A percentile compares a stretch with the other conserved stretches of the same genome.
Evolutionary conservation across 2,888 invertebrate species (phyloP).

Genomic region (Anodontia alba): DNA sequence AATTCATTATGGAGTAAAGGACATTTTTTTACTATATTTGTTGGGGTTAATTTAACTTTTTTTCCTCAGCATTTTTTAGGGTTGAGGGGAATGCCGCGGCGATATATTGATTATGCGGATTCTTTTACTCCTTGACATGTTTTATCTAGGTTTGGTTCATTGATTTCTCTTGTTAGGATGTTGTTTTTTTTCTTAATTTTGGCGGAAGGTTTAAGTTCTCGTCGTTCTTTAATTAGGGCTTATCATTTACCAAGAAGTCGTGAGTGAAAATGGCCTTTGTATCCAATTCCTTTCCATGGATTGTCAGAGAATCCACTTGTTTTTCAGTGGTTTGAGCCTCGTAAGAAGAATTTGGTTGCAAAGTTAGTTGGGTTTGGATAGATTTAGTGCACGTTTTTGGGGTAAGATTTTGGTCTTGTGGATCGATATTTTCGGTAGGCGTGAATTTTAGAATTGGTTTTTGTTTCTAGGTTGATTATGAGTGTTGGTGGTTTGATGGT

Average conservation of each 20-base stretch:
- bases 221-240: conserved; percentile 14
- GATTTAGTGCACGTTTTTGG: too few species aligned
- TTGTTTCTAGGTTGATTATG: background rate
- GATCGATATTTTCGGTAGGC: too few species aligned
- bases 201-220: conserved; percentile 18
- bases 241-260: background rate
- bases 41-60: conserved; percentile 92
- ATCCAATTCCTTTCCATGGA: conserved; percentile 23
- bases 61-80: conserved; percentile 93
- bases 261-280: background rate
- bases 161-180: conserved; percentile 20
- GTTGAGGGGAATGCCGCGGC: conserved; percentile 90
- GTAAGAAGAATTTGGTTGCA: too few species aligned
- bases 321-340: background rate
- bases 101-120: conserved; percentile 91
- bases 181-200: conserved; percentile 35
- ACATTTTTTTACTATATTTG: conserved; percentile 90
- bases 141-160: conserved; percentile 37
- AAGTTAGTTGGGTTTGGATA: too few species aligned
- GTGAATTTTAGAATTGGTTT: background rate
- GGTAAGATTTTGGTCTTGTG: too few species aligned
- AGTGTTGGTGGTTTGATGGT: background rate
- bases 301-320: background rate
- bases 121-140: conserved; percentile 83
- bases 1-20: conserved; percentile 88